phyloP scores from a whole-genome alignment of 2,113 vertebrate species.

The Heterochromis multidens region DNA sequence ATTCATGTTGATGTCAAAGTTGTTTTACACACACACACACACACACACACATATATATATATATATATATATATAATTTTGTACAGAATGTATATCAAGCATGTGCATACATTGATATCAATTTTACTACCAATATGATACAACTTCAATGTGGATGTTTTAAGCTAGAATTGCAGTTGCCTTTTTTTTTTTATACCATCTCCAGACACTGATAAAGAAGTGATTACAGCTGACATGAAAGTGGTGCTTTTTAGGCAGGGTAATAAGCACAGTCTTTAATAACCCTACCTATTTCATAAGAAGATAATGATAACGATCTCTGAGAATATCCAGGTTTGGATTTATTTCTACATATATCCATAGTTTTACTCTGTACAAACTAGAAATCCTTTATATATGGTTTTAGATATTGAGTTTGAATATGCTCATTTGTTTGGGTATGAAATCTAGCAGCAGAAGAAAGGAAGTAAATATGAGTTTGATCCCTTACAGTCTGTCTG shows the following conservation, averaged over 20 bases:
- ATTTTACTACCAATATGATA: slow-evolving; percentile 53
- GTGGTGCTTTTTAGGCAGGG: not conserved
- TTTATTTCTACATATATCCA: not conserved
- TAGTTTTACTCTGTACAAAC: not conserved
- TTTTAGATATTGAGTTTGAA: not conserved
- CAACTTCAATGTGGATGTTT: slow-evolving; percentile 42
- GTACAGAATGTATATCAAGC: slow-evolving; percentile 75
- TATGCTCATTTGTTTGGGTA: not conserved
- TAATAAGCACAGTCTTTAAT: not conserved
- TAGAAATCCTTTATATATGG: not conserved
- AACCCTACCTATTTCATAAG: not conserved
- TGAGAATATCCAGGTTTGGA: not conserved
- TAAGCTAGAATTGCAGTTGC: slow-evolving; percentile 17
- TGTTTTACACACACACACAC: slow-evolving; percentile 50
- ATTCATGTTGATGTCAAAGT: slow-evolving; percentile 47
- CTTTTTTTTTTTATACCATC: not conserved
- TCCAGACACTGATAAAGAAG: not conserved
- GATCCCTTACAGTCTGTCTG: not conserved
- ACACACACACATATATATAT: not conserved
- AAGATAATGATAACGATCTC: not conserved
- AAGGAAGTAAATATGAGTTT: not conserved
- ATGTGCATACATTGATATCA: slow-evolving; percentile 68
- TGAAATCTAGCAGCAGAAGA: not conserved
- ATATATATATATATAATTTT: slow-evolving; percentile 25
- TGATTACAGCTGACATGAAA: not conserved